Percentiles rank a stretch among this genome's conserved stretches.
phyloP scores from a whole-genome alignment of 2,113 vertebrate species.

The Prolemur simus region DNA sequence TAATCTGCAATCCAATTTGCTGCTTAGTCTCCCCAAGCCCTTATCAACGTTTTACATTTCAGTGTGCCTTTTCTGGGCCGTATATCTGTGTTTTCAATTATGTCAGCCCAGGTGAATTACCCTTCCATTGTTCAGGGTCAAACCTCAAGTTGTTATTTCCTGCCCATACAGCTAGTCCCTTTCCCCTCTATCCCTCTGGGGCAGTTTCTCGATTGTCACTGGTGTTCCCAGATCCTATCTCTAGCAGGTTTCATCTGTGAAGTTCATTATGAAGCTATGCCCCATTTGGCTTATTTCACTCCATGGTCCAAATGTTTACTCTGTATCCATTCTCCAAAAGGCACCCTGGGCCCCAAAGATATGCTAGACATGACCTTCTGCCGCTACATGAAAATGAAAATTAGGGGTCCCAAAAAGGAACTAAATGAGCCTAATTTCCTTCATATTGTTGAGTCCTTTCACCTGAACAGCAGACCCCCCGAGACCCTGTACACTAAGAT shows the following conservation, averaged over 20 bases:
- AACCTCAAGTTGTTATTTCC: constrained; percentile 70
- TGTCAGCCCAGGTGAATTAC: constrained; percentile 68
- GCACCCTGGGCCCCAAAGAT: not conserved
- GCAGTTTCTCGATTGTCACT: constrained; percentile 71
- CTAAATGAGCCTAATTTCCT: not conserved
- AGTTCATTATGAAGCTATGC: constrained; percentile 59
- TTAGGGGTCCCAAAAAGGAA: not conserved
- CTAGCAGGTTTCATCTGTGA: constrained; percentile 63
- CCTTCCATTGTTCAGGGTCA: constrained; percentile 68
- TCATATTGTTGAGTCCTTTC: not conserved
- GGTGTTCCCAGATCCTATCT: constrained; percentile 71
- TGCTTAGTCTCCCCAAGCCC: constrained; percentile 5
- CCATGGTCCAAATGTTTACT: constrained; percentile 1
- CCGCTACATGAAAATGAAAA: not conserved
- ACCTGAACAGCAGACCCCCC: not conserved
- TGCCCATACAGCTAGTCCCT: constrained; percentile 42
- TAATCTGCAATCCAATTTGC: constrained; percentile 13
- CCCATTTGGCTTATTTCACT: constrained; percentile 44
- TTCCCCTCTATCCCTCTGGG: constrained; percentile 65
- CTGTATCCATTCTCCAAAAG: constrained; percentile 6
- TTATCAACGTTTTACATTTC: constrained; percentile 66
- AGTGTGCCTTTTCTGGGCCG: constrained; percentile 38
- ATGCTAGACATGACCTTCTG: not conserved
- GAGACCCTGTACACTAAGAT: not conserved
- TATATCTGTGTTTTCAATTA: constrained; percentile 75